Evolutionary conservation across 2,888 invertebrate genomes (phyloP).

Genomic region (Pristionchus exspectatus): DNA sequence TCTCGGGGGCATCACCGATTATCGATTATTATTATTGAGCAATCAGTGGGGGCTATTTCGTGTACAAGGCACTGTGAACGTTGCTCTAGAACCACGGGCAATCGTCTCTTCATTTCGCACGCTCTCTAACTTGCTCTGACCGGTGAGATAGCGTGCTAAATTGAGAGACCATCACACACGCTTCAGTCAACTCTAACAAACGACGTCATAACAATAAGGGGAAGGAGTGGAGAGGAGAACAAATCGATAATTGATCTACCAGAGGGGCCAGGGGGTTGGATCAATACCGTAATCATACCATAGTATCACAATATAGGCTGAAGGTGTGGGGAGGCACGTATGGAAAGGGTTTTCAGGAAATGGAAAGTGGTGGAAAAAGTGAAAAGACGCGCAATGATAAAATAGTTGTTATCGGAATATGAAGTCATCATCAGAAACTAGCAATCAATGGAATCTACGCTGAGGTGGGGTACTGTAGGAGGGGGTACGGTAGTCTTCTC

Average conservation of each 20-base stretch:
- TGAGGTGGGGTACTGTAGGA: not conserved
- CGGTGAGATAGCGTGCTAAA: not conserved
- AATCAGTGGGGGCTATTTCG: not conserved
- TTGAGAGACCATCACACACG: not conserved
- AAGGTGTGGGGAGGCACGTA: not conserved
- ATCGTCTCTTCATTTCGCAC: not conserved
- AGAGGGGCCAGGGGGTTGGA: not conserved
- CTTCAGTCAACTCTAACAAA: not conserved
- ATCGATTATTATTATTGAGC: constrained; percentile 45
- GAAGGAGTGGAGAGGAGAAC: not conserved
- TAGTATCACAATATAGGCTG: constrained; percentile 26
- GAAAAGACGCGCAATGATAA: not conserved
- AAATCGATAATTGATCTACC: constrained; percentile 18
- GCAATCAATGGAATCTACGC: constrained; percentile 19
- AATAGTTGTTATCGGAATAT: not conserved
- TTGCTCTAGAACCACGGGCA: not conserved
- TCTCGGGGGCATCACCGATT: not conserved
- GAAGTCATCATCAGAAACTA: constrained; percentile 26
- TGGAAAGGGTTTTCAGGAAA: not conserved
- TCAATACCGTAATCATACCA: constrained; percentile 11
- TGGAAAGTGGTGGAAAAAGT: constrained; percentile 13
- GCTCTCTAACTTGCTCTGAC: not conserved
- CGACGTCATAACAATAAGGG: not conserved
- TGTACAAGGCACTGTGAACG: constrained; percentile 29
- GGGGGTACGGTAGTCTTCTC: constrained; percentile 14